Conservation (phyloP, 2,888 invertebrate genomes). For the Leptopilina myrica region DNA sequence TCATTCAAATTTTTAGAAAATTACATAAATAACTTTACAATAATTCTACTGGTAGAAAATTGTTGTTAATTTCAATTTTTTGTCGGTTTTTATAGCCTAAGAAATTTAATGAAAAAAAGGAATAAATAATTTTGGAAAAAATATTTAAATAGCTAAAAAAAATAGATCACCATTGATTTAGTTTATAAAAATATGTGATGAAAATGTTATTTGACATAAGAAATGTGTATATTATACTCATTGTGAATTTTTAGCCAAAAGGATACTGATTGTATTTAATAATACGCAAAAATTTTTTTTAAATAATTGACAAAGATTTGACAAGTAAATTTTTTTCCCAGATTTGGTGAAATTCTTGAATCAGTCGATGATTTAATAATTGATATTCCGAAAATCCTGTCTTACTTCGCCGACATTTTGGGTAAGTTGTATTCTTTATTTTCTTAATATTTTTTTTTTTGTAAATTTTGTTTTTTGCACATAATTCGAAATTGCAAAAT, state of each 20-base stretch:
- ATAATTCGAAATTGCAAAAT: neutral
- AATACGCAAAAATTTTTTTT: neutral
- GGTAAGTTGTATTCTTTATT: constrained; percentile 66
- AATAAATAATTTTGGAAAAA: too few species aligned
- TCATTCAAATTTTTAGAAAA: too few species aligned
- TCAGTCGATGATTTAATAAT: constrained; percentile 85
- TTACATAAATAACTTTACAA: too few species aligned
- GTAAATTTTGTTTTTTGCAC: constrained; percentile 28
- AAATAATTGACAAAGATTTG: neutral
- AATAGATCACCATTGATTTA: too few species aligned
- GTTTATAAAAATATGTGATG: constrained; percentile 51
- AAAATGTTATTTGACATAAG: constrained; percentile 54
- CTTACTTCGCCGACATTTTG: constrained; percentile 87
- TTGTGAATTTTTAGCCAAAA: constrained; percentile 62
- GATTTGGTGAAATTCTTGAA: constrained; percentile 83
- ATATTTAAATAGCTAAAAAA: too few species aligned
- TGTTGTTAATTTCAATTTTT: too few species aligned
- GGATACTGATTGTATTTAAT: constrained; percentile 58
- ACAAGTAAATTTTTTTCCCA: constrained; percentile 63
- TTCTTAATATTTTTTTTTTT: constrained; percentile 30
- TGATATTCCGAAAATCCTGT: constrained; percentile 91
- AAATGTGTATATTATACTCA: constrained; percentile 55
- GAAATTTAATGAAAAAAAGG: too few species aligned
- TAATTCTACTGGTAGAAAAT: too few species aligned
- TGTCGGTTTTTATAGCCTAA: too few species aligned